Percentiles rank a stretch among this genome's conserved stretches.
These are phyloP conservation scores for Aelia acuminata DNA, from an alignment of 2,888 invertebrate species.

Conservation along the genomic window DNA sequence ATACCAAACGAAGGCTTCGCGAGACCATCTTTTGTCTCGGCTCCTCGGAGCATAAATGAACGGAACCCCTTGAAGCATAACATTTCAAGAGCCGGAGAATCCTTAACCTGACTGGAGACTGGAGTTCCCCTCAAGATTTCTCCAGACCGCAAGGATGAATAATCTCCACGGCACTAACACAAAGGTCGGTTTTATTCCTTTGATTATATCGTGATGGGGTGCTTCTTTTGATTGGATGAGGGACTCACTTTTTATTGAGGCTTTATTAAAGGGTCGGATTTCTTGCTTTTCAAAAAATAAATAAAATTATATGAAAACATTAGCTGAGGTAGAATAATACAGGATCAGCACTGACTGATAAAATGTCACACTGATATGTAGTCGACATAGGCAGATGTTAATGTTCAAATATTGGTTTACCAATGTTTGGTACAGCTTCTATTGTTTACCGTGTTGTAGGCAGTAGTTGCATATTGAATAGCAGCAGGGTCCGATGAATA, in stretches of 20 bases:
- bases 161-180: background rate
- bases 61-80: background rate
- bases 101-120: background rate
- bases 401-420: background rate
- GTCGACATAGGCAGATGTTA: background rate
- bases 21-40: background rate
- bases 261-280: background rate
- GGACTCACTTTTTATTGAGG: background rate
- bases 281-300: background rate
- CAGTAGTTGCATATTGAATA: background rate
- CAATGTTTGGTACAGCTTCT: background rate
- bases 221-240: conserved; percentile 24
- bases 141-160: background rate
- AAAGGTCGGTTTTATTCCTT: conserved; percentile 14
- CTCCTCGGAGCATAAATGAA: background rate
- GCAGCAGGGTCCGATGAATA: background rate
- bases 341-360: background rate
- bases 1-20: background rate
- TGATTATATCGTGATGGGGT: conserved; percentile 20
- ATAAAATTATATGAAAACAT: background rate
- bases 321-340: background rate
- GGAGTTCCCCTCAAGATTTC: background rate
- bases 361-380: background rate
- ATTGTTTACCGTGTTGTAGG: background rate
- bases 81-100: conserved; percentile 7